Base-by-base conservation (phyloP, 1,140 invertebrate species). In the Drosophila auraria region DNA sequence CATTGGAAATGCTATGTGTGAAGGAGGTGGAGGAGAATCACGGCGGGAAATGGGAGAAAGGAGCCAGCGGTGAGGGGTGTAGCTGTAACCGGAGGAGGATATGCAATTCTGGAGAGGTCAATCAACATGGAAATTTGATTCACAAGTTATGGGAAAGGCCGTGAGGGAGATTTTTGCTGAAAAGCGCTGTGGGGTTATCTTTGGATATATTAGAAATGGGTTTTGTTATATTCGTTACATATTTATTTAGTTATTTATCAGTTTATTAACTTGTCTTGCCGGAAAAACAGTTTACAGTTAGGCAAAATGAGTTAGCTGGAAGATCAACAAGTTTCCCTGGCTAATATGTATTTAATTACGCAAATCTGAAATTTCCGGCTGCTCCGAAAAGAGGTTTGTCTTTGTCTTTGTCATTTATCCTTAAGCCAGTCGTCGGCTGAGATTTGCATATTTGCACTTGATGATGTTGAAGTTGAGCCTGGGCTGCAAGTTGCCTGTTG, bases 361-460 rank as follows among this genome's bases (percentile, higher is more conserved):
- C 74, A 70, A 78, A 75, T 56, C 74, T 54, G 73, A 78, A 78
- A 61, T 73, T 73, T 74, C 71, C 71, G 47, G 71, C 68, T 74
- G 30, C 42, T 38, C 54, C 44, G 30, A 69, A 76, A 70, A 77
- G 74, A 78, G 65, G 58, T 79, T 78, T 79, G 76, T 79, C 73
- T 78, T 62, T 78, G 72, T 69, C 75, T 71, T 69, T 78, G 75
- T 65, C 74, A 50, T 78, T 74, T 74, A 61, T 74, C 71, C 71
- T 74, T 51, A 38, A 74, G 71, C 68, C 58, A 53, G 53, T 53
- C 54, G 57, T 57, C 62, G 57, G 45, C 61, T 50, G 66, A 76
- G 78, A 90, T 90, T 89, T 90, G 78, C 84, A 90, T 89, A 90
- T 89, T 90, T 89, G 82, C 84, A 89, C 84, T 89, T 89, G 84